Percentiles rank a stretch among this genome's conserved stretches.
Evolutionary conservation across 2,797 vertebrate species (phyloP).

Genomic region (Cyprinodon diabolis): DNA sequence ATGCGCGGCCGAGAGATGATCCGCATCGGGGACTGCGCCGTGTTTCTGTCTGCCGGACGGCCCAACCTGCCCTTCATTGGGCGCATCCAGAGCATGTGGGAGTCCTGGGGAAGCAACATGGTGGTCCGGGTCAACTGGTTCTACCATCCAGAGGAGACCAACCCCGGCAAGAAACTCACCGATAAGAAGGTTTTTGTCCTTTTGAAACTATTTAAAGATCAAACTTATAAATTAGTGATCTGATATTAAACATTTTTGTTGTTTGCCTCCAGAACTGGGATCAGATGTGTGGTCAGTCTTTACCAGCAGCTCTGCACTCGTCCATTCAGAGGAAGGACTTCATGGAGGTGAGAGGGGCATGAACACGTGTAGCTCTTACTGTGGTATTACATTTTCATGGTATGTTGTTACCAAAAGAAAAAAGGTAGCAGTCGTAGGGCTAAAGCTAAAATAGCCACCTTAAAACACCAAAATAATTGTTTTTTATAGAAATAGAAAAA

Average conservation of each 20-base stretch:
- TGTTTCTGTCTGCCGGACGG: conserved; percentile 95
- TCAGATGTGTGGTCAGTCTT: conserved; percentile 90
- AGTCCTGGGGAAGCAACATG: conserved; percentile 99
- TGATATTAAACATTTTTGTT: not conserved
- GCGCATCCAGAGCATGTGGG: conserved; percentile 99
- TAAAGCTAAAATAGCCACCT: not conserved
- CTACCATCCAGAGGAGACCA: conserved; percentile 98
- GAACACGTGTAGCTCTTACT: not conserved
- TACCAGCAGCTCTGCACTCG: conserved; percentile 88
- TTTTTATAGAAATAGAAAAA: too few relatives aligned
- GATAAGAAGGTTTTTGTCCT: conserved; percentile 88
- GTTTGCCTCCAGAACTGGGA: conserved; percentile 88
- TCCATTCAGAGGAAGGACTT: conserved; percentile 98
- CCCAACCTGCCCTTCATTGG: conserved; percentile 99
- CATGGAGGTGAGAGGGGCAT: conserved; percentile 88
- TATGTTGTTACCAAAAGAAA: too few relatives aligned
- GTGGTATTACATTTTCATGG: too few relatives aligned
- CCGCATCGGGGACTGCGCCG: conserved; percentile 95
- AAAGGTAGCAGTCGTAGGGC: not conserved
- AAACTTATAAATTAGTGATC: not conserved
- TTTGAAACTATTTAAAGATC: not conserved
- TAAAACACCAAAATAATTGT: too few relatives aligned
- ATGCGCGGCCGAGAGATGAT: conserved; percentile 97
- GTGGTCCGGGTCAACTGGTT: conserved; percentile 99
- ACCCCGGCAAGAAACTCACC: conserved; percentile 94